Base-by-base conservation (phyloP, 2,113 vertebrate species). In the Elephantulus edwardii region DNA sequence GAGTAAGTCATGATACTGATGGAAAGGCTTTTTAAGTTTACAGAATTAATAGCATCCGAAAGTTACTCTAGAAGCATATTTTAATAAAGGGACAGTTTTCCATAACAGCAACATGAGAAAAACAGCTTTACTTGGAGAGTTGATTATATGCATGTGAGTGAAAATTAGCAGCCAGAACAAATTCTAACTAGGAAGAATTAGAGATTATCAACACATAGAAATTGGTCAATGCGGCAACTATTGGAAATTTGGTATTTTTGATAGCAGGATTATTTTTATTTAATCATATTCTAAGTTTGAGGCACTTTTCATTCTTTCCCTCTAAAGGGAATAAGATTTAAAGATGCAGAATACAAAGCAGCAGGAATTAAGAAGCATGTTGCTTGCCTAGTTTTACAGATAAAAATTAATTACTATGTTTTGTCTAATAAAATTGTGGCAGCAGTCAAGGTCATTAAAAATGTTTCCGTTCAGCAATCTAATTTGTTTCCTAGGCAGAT, bases 271-370 rank as follows among this genome's bases (percentile, higher is more conserved):
- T 28, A n/a, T 68, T 82, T 85, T 60, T 20, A 79, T 74, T 82
- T 78, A 38, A 88, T 50, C 90, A 42, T 16, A 35, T 87, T 75
- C 46, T 28, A 40, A 88, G 28, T 88, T 94, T 91, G 44, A 56
- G 35, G 75, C 66, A 66, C 28, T 44, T 60, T 79, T 17, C 17
- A 13, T 68, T 71, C 76, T 17, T 72, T 83, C 42, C 68, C 60
- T 78, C 50, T 28, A 91, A 52, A n/a, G 19, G 16, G 40, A 74
- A 52, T n/a, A 8, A 24, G 2, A 62, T 79, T 85, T 75, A n/a
- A 91, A 80, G 22, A 3, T 62, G 3, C 20, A 64, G 33, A 86
- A 75, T 58, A 75, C 42, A 6, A n/a, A 90, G 77, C 30, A 82
- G 30, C 16, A 50, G 44, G 52, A 93, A 93, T 40, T 68, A 26